Conservation (phyloP, 2,113 vertebrate species). For the Chloropsis hardwickii region DNA sequence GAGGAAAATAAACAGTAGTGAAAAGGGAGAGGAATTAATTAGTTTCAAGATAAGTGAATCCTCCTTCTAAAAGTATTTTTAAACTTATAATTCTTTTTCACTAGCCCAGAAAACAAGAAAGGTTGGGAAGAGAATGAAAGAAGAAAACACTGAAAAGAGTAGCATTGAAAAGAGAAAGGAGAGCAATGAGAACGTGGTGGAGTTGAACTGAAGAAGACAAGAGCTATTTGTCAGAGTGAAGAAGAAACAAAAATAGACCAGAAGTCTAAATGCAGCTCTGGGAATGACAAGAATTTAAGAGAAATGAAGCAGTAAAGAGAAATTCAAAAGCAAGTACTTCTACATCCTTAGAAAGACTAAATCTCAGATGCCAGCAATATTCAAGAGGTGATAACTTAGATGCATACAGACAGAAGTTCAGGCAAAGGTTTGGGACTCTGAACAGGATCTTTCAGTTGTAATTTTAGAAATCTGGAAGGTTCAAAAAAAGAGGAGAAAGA, state of each 20-base stretch:
- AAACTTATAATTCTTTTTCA: background rate
- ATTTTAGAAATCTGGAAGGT: background rate
- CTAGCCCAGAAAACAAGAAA: background rate
- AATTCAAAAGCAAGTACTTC: background rate
- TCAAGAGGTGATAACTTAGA: background rate
- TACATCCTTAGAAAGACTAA: background rate
- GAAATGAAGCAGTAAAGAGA: background rate
- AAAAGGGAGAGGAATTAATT: background rate
- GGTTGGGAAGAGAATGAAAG: background rate
- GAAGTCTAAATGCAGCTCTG: background rate
- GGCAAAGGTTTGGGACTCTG: background rate
- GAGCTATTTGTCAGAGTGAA: background rate
- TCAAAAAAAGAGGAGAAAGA: background rate
- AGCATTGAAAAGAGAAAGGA: background rate
- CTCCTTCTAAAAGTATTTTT: background rate
- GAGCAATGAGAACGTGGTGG: background rate
- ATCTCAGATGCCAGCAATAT: background rate
- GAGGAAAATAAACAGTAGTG: background rate
- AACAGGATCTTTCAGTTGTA: background rate
- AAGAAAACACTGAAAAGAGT: background rate
- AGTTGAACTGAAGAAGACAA: background rate
- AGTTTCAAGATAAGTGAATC: background rate
- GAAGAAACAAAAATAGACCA: background rate
- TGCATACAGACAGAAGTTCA: background rate
- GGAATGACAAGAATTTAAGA: background rate